Conservation (phyloP, 2,888 invertebrate genomes). For the Hydropsyche betteni region DNA sequence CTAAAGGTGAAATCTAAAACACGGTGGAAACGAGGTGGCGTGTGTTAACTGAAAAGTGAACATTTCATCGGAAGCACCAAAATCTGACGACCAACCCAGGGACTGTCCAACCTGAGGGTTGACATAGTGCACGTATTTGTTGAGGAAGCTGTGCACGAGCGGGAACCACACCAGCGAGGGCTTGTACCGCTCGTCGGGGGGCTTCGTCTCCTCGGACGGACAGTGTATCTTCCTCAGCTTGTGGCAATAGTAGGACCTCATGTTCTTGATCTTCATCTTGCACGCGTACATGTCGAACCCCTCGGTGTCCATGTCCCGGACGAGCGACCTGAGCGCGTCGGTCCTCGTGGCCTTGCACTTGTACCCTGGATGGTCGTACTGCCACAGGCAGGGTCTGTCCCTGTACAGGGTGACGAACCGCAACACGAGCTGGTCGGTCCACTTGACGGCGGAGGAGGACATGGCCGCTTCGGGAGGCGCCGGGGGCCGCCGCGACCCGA, state of each 20-base stretch:
- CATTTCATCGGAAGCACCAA: neutral
- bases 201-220: neutral
- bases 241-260: conserved; percentile 54
- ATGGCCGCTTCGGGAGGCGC: neutral
- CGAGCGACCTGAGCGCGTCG: conserved; percentile 52
- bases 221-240: conserved; percentile 53
- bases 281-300: conserved; percentile 53
- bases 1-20: too few relatives aligned
- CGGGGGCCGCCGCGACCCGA: conserved; percentile 1
- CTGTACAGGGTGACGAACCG: conserved; percentile 53
- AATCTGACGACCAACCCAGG: neutral
- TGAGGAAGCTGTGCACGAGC: conserved; percentile 38
- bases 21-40: too few relatives aligned
- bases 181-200: conserved; percentile 23
- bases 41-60: neutral
- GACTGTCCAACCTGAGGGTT: neutral
- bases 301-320: conserved; percentile 52
- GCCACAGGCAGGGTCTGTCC: conserved; percentile 54
- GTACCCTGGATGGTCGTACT: conserved; percentile 52
- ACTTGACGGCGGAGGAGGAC: conserved; percentile 2
- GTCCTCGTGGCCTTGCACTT: conserved; percentile 52
- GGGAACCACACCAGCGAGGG: conserved; percentile 46
- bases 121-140: conserved; percentile 23
- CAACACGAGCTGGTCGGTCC: conserved; percentile 16
- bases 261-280: conserved; percentile 54